Percentiles rank a stretch among this genome's conserved stretches.
These are phyloP conservation scores for Drosophila sucinea DNA, from an alignment of 1,140 invertebrate genomes.

Conservation along the genomic window DNA sequence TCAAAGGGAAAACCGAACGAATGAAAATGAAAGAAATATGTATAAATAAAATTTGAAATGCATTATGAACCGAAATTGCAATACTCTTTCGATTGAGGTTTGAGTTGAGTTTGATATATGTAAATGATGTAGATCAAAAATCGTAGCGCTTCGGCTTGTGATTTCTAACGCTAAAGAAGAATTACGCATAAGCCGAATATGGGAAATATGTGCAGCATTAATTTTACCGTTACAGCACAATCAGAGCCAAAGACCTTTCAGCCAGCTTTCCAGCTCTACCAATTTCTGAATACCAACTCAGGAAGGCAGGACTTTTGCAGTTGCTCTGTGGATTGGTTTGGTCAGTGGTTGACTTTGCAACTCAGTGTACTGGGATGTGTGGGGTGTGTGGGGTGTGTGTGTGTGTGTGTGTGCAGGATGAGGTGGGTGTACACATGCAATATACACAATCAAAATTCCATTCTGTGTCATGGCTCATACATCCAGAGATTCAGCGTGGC, in stretches of 20 bases:
- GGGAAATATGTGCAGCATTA: constrained; percentile 68
- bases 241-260: constrained; percentile 31
- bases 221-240: constrained; percentile 62
- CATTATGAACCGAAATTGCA: not conserved
- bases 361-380: not conserved
- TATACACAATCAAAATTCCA: constrained; percentile 65
- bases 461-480: constrained; percentile 54
- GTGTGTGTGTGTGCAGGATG: constrained; percentile 19
- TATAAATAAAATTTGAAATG: not conserved
- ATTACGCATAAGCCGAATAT: constrained; percentile 50
- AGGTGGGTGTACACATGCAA: constrained; percentile 35
- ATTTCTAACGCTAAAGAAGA: constrained; percentile 15
- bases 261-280: not conserved
- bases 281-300: constrained; percentile 12
- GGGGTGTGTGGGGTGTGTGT: not conserved
- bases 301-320: constrained; percentile 11
- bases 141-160: no score
- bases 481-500: constrained; percentile 24
- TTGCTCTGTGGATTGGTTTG: constrained; percentile 13
- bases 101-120: no score
- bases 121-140: no score
- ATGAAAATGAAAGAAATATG: constrained; percentile 4
- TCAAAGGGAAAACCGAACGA: not conserved
- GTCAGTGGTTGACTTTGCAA: constrained; percentile 21
- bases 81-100: not conserved